Conservation (phyloP, 2,888 invertebrate genomes). For the Bembecia ichneumoniformis region DNA sequence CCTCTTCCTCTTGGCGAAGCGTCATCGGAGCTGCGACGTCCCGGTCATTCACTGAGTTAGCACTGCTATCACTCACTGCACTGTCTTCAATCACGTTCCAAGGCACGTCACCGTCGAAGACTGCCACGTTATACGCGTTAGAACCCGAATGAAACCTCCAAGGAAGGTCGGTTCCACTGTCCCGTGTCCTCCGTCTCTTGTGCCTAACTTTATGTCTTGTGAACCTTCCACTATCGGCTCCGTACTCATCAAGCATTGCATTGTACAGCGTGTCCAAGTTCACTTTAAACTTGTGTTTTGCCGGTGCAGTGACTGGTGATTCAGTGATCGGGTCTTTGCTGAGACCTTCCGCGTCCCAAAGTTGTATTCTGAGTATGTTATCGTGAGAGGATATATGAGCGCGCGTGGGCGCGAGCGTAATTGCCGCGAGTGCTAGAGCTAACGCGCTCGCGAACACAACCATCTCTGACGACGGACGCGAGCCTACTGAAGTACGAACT, state of each 20-base stretch:
- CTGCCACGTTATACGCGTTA: constrained; percentile 62
- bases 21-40: constrained; percentile 57
- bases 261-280: constrained; percentile 52
- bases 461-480: constrained; percentile 59
- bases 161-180: constrained; percentile 48
- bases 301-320: constrained; percentile 22
- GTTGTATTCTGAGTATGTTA: constrained; percentile 60
- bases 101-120: constrained; percentile 67
- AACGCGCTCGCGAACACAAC: constrained; percentile 46
- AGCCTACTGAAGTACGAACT: constrained; percentile 55
- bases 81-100: constrained; percentile 65
- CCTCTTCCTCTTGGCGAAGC: constrained; percentile 58
- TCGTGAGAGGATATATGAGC: constrained; percentile 60
- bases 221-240: constrained; percentile 45
- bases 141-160: constrained; percentile 71
- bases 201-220: constrained; percentile 61
- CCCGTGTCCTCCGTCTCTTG: constrained; percentile 59
- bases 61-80: constrained; percentile 65
- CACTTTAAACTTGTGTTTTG: constrained; percentile 42
- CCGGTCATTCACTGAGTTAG: constrained; percentile 41
- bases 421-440: constrained; percentile 39
- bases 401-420: constrained; percentile 52
- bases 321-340: constrained; percentile 43
- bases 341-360: constrained; percentile 65
- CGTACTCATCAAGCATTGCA: constrained; percentile 56